A percentile compares a stretch with the other conserved stretches of the same genome.
Conservation (phyloP, 2,888 invertebrate genomes). For the Cremastinae sp. region DNA sequence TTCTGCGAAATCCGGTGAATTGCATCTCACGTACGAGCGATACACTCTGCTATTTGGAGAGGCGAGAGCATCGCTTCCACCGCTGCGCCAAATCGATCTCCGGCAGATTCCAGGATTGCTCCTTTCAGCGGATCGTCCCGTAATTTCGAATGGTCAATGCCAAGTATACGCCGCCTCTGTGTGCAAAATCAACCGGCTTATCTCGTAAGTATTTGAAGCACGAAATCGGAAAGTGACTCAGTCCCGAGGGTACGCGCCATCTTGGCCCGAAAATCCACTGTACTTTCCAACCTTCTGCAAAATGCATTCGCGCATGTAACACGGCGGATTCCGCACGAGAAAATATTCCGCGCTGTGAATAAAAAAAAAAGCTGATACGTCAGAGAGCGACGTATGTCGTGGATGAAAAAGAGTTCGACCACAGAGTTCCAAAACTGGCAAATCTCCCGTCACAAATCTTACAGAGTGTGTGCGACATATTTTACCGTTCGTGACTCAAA, state of each 20-base stretch:
- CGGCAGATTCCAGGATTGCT: slow-evolving; percentile 71
- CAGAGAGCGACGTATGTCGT: too few relatives aligned
- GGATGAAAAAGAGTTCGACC: too few relatives aligned
- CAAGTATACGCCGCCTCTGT: slow-evolving; percentile 13
- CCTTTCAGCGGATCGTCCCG: slow-evolving; percentile 50
- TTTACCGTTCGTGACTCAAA: slow-evolving; percentile 60
- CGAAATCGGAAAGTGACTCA: slow-evolving; percentile 45
- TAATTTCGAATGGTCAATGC: slow-evolving; percentile 26
- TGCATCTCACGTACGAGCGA: slow-evolving; percentile 25
- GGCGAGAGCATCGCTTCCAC: slow-evolving; percentile 71
- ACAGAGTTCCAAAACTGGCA: too few relatives aligned
- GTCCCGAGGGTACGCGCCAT: slow-evolving; percentile 24
- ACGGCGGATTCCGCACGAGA: too few relatives aligned
- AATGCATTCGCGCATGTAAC: neutral
- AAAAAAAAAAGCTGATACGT: too few relatives aligned
- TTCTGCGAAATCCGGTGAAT: slow-evolving; percentile 20
- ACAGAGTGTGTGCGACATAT: slow-evolving; percentile 45
- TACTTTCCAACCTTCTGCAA: slow-evolving; percentile 3
- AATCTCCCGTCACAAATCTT: slow-evolving; percentile 1
- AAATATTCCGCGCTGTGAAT: too few relatives aligned
- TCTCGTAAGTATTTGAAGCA: slow-evolving; percentile 43
- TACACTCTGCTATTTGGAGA: slow-evolving; percentile 69
- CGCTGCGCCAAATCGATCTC: slow-evolving; percentile 70
- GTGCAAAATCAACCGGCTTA: slow-evolving; percentile 12
- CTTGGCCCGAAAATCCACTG: slow-evolving; percentile 27